These are phyloP conservation scores for Umimayanthus chanpuru DNA, from an alignment of 92 coral and sea anemone species.

Conservation along the genomic window DNA sequence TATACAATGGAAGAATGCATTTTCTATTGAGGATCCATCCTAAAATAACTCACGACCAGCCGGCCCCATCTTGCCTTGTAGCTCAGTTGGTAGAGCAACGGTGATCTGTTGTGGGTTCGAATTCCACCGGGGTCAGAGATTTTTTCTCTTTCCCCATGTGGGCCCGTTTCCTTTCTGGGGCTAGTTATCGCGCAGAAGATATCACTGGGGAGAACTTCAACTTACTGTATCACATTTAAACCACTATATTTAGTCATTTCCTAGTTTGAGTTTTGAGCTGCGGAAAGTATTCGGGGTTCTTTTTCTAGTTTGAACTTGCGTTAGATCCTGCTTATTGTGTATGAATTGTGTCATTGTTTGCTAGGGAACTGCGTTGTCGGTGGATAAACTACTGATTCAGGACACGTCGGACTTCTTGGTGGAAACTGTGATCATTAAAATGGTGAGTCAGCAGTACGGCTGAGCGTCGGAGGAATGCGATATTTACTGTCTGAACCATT, in stretches of 20 bases:
- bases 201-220: too few species aligned
- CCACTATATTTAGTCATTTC: background rate
- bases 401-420: slow-evolving; percentile 84
- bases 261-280: background rate
- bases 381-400: slow-evolving; percentile 82
- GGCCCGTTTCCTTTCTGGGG: too few species aligned
- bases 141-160: too few species aligned
- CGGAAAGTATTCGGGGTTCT: background rate
- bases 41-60: too few species aligned
- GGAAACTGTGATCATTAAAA: slow-evolving; percentile 79
- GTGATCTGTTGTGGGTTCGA: too few species aligned
- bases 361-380: slow-evolving; percentile 64
- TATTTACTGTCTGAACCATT: too few species aligned
- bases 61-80: too few species aligned
- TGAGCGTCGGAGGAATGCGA: too few species aligned
- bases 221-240: too few species aligned
- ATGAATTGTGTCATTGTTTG: background rate
- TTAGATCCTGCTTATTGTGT: background rate
- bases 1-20: background rate
- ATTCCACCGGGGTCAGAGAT: too few species aligned
- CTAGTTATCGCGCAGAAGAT: too few species aligned
- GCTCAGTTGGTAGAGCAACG: too few species aligned
- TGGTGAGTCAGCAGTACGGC: slow-evolving; percentile 59
- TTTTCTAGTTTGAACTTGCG: background rate
- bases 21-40: background rate